A percentile compares a stretch with the other conserved stretches of the same genome.
These are phyloP conservation scores for Capricornis sumatraensis DNA, from an alignment of 2,113 vertebrate genomes.

Conservation along the genomic window DNA sequence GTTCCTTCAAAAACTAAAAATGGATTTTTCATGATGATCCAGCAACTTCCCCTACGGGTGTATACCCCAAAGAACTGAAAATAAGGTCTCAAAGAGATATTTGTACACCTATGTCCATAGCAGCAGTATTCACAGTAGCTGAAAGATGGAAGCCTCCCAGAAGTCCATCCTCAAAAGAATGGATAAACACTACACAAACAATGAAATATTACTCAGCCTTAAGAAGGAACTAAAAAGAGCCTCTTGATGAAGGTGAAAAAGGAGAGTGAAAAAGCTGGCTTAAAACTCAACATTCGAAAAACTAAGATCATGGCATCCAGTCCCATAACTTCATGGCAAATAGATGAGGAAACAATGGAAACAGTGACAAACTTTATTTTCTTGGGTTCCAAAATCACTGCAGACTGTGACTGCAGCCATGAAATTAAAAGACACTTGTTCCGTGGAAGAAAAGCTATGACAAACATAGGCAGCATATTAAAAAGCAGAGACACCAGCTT, in stretches of 20 bases:
- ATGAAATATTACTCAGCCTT: background rate
- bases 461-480: background rate
- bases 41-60: background rate
- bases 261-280: background rate
- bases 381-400: background rate
- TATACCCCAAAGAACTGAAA: background rate
- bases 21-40: background rate
- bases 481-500: background rate
- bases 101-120: background rate
- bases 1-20: background rate
- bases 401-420: background rate
- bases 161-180: background rate
- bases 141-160: background rate
- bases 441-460: background rate
- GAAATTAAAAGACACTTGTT: background rate
- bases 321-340: background rate
- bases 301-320: background rate
- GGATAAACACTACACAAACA: background rate
- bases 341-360: background rate
- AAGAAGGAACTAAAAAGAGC: background rate
- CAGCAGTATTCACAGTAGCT: background rate
- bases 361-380: background rate
- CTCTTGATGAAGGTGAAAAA: background rate
- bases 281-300: background rate
- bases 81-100: background rate